A percentile compares a stretch with the other conserved stretches of the same genome.
Evolutionary conservation across 2,797 vertebrate genomes (phyloP).

Genomic region (Hozukius guyotensis): DNA sequence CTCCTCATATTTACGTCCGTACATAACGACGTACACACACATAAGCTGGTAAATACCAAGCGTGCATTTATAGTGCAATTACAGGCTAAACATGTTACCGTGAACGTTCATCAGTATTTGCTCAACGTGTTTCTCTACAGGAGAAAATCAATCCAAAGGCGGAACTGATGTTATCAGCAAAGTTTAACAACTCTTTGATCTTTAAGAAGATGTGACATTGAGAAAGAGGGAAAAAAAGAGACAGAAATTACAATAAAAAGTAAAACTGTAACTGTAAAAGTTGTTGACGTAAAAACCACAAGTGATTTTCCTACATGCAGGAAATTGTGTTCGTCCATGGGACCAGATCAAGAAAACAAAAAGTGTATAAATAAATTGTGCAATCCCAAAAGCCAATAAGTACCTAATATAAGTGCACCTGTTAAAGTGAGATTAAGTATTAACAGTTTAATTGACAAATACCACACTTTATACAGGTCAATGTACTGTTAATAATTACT

Average conservation of each 20-base stretch:
- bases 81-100: background rate
- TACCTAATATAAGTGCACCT: background rate
- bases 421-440: background rate
- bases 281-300: too few species aligned
- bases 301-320: too few species aligned
- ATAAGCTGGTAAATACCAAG: background rate
- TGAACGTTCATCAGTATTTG: background rate
- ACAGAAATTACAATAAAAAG: background rate
- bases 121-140: background rate
- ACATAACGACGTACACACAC: background rate
- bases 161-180: background rate
- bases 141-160: background rate
- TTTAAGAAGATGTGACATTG: background rate
- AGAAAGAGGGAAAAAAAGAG: background rate
- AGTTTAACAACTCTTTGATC: background rate
- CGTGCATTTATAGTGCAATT: background rate
- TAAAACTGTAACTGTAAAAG: background rate
- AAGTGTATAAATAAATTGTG: background rate
- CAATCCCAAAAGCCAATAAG: background rate
- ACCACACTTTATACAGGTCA: background rate
- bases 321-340: background rate
- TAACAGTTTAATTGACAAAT: background rate
- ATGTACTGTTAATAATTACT: background rate
- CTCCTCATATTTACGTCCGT: background rate
- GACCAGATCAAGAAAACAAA: background rate